phyloP scores from a whole-genome alignment of 2,113 vertebrate genomes.

The Callocephalon fimbriatum region DNA sequence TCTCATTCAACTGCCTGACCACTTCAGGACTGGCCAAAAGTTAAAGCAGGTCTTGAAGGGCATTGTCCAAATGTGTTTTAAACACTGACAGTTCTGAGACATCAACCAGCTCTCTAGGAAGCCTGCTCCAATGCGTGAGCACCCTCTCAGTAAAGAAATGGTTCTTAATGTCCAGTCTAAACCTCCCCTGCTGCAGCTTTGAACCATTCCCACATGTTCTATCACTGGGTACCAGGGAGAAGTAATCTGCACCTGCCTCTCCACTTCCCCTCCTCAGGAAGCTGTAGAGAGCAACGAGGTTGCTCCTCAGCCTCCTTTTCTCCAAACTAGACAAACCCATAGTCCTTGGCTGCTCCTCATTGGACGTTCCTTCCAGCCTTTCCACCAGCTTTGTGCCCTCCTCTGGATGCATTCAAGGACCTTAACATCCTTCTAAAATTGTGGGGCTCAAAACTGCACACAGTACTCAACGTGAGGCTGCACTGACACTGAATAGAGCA shows the following conservation, averaged over 20 bases:
- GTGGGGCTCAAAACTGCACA: not conserved
- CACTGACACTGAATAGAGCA: not conserved
- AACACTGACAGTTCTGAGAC: not conserved
- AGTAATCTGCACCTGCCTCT: fast-evolving
- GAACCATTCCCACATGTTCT: fast-evolving
- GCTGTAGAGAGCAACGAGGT: not conserved
- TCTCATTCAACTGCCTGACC: not conserved
- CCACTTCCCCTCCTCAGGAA: not conserved
- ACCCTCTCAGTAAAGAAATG: not conserved
- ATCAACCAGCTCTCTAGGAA: not conserved
- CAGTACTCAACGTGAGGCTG: not conserved
- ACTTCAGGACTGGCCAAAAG: not conserved
- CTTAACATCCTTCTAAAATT: not conserved
- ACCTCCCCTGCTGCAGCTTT: not conserved
- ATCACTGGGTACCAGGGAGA: not conserved
- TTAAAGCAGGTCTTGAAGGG: not conserved
- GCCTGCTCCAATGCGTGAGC: not conserved
- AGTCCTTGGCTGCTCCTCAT: not conserved
- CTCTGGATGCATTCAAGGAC: not conserved
- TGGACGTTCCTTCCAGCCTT: not conserved
- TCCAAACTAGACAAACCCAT: not conserved
- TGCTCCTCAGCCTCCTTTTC: not conserved
- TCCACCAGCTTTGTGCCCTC: not conserved
- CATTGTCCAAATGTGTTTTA: not conserved
- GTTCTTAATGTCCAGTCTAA: not conserved